Percentiles rank a stretch among this genome's conserved stretches.
Evolutionary conservation across 2,797 vertebrate species (phyloP).

Genomic region (Fratercula arctica): DNA sequence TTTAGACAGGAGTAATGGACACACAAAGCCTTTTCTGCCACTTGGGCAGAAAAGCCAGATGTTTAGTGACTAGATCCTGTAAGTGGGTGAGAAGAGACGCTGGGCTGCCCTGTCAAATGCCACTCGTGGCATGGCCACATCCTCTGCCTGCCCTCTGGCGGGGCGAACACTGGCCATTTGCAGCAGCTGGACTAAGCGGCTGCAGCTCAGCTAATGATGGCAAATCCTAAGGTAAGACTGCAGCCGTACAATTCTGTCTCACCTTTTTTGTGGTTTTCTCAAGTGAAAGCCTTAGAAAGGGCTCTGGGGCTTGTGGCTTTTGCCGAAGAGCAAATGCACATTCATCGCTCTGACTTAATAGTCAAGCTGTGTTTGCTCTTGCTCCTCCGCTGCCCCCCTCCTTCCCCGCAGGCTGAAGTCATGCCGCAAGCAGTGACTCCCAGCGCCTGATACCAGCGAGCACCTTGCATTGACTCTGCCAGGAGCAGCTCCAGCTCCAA

Average conservation of each 20-base stretch:
- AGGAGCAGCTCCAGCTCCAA: neutral
- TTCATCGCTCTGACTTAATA: neutral
- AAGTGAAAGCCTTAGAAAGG: neutral
- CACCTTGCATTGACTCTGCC: neutral
- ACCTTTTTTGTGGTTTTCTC: neutral
- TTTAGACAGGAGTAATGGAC: neutral
- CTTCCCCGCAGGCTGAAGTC: neutral
- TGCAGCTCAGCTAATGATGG: neutral
- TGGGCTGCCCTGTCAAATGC: neutral
- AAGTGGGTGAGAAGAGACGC: neutral
- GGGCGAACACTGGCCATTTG: neutral
- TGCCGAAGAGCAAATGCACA: neutral
- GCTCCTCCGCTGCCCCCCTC: neutral
- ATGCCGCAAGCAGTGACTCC: slow-evolving; percentile 4
- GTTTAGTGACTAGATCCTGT: neutral
- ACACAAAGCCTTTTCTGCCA: neutral
- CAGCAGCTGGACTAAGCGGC: neutral
- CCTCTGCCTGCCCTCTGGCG: neutral
- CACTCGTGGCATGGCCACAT: neutral
- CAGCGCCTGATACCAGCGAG: neutral
- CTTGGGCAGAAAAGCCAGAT: neutral
- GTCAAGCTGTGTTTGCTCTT: neutral
- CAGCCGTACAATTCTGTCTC: neutral
- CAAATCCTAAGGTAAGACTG: neutral
- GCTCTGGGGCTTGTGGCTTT: neutral